Conservation (phyloP, 30 jellyfish, hydroid and myxozoan genomes). For the Hydractinia echinata region DNA sequence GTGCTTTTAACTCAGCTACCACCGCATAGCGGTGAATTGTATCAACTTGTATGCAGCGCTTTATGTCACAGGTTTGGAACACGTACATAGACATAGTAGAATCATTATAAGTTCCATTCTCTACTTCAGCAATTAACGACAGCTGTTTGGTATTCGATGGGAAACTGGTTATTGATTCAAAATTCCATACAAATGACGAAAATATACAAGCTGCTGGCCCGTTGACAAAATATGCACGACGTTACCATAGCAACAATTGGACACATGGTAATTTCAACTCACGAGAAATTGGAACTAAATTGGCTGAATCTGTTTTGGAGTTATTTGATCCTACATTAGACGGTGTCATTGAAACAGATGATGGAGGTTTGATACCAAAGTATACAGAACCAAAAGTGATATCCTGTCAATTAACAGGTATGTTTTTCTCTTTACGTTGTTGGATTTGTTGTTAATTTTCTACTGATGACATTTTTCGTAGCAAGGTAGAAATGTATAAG, state of each 20-base stretch:
- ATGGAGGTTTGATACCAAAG: conserved; percentile 52
- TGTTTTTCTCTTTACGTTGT: not conserved
- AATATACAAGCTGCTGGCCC: conserved; percentile 90
- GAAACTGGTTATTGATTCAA: conserved; percentile 75
- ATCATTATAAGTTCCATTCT: not conserved
- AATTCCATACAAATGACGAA: conserved; percentile 75
- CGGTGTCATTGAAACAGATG: conserved; percentile 13
- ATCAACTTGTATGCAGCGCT: too few relatives aligned
- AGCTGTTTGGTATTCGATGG: conserved; percentile 96
- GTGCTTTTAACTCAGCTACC: not conserved
- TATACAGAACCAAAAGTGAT: conserved; percentile 44
- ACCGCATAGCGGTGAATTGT: too few relatives aligned
- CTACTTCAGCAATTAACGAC: conserved; percentile 81
- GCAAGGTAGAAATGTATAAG: too few relatives aligned
- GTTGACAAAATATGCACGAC: conserved; percentile 80
- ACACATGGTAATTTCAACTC: conserved; percentile 56
- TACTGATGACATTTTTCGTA: not conserved
- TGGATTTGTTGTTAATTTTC: not conserved
- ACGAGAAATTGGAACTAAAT: conserved; percentile 76
- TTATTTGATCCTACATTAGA: conserved; percentile 82
- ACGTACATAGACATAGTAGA: not conserved
- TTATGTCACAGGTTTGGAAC: too few relatives aligned
- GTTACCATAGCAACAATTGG: conserved; percentile 49
- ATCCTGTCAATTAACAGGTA: conserved; percentile 72
- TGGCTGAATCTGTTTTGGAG: conserved; percentile 66